Percentiles rank a stretch among this genome's conserved stretches.
These are phyloP conservation scores for Tipula vernalis DNA, from an alignment of 2,888 invertebrate genomes.

Conservation along the genomic window DNA sequence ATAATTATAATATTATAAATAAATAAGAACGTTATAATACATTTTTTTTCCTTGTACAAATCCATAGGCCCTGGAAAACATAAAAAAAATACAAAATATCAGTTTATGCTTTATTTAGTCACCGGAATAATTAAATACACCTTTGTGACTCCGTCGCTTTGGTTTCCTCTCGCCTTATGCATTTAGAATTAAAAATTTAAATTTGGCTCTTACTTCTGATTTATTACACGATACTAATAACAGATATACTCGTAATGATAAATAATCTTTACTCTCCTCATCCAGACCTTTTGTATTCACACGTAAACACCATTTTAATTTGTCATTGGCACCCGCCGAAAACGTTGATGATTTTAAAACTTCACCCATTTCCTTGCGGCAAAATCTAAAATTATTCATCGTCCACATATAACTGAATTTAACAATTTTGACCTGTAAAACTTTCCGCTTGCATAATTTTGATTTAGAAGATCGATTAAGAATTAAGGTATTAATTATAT, in stretches of 20 bases:
- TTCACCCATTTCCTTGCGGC: slow-evolving; percentile 99
- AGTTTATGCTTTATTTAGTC: slow-evolving; percentile 6
- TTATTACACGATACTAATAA: slow-evolving; percentile 99
- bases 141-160: slow-evolving; percentile 95
- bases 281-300: slow-evolving; percentile 99
- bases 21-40: no score
- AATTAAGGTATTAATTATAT: background rate
- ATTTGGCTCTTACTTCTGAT: slow-evolving; percentile 99
- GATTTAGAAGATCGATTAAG: background rate
- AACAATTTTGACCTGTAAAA: slow-evolving; percentile 92
- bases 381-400: slow-evolving; percentile 99
- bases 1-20: no score
- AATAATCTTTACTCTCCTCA: slow-evolving; percentile 99
- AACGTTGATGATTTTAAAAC: slow-evolving; percentile 99
- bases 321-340: slow-evolving; percentile 98
- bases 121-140: slow-evolving; percentile 18
- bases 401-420: slow-evolving; percentile 99
- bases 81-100: background rate
- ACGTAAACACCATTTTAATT: slow-evolving; percentile 99
- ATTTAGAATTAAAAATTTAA: slow-evolving; percentile 99
- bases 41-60: slow-evolving; percentile 99
- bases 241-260: slow-evolving; percentile 96
- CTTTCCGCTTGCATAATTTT: background rate
- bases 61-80: slow-evolving; percentile 69
- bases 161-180: slow-evolving; percentile 99